Evolutionary conservation across 1,140 invertebrate species (phyloP).

Genomic region (Drosophila sechellia): DNA sequence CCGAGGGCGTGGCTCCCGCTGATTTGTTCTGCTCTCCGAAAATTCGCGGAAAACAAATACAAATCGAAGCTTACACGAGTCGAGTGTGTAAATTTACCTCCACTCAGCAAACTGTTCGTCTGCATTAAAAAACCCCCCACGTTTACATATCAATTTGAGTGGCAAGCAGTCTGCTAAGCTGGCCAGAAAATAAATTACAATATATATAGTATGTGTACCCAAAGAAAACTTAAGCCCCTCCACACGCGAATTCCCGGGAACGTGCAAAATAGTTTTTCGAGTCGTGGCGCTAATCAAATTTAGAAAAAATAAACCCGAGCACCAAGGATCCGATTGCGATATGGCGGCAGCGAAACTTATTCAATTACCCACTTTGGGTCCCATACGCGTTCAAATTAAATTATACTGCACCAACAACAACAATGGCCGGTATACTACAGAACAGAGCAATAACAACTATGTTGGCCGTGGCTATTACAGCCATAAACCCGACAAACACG

Average conservation of each 20-base stretch:
- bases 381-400: constrained; percentile 81
- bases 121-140: constrained; percentile 48
- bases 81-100: constrained; percentile 43
- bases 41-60: constrained; percentile 34
- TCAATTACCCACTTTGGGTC: constrained; percentile 78
- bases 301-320: constrained; percentile 50
- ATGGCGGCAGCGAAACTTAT: constrained; percentile 64
- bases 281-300: constrained; percentile 73
- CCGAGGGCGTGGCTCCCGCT: constrained; percentile 13
- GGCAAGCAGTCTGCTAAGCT: constrained; percentile 18
- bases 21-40: constrained; percentile 8
- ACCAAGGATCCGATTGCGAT: constrained; percentile 16
- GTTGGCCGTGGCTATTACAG: constrained; percentile 73
- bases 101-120: constrained; percentile 53
- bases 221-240: constrained; percentile 6
- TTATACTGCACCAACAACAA: constrained; percentile 64
- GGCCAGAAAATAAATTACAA: constrained; percentile 52
- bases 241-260: constrained; percentile 26
- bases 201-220: constrained; percentile 26
- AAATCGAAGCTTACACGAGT: constrained; percentile 35
- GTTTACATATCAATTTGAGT: constrained; percentile 67
- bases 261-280: constrained; percentile 59
- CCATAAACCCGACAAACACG: constrained; percentile 81
- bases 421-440: constrained; percentile 3
- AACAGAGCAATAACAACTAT: constrained; percentile 52